Evolutionary conservation across 2,888 invertebrate species (phyloP), one percentile per base, ranked within the genome.

Genomic region (Melinaea marsaeus): DNA sequence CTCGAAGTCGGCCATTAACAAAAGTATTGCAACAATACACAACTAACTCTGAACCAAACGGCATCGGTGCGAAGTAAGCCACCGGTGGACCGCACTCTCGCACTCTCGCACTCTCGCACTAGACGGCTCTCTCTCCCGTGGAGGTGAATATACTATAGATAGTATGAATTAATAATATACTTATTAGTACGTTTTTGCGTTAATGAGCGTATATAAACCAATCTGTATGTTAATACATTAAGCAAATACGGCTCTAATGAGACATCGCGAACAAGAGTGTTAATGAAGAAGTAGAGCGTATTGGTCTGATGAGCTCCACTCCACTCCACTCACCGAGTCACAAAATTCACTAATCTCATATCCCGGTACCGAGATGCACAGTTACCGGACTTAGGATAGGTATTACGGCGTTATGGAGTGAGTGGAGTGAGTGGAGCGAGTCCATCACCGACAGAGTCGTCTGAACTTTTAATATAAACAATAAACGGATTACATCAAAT

Each of bases 341-440:
- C 51, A 51, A 51, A 51, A 32, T 51, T 51, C 32, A 51, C 51
- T 51, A 51, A 51, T 51, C 51, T 51, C 32, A 51, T 51, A 51
- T 51, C 51, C 51, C 11, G 7, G 32, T 51, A 51, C 51, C 51
- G 51, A 51, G 51, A 51, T 51, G 22, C 51, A 51, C 51, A 51
- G 32, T 51, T 51, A 51, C 32, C 9, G 2, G 51, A 51, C 9
- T 51, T 51, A 51, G n/a, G 6, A 32, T 51, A 51, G 32, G 42
- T 51, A n/a, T 9, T 32, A 51, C 32, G 22, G 22, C 22, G 22
- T 22, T 22, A 22, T 22, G 22, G 22, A 22, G 22, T 22, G 22
- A 22, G 22, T 22, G 22, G 22, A 22, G 22, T 22, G 22, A 22
- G 22, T 22, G 22, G 32, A 32, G 2, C 32, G 9, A 32, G 32